phyloP scores from a whole-genome alignment of 1,140 invertebrate genomes.

The Scaptomyza graminum region DNA sequence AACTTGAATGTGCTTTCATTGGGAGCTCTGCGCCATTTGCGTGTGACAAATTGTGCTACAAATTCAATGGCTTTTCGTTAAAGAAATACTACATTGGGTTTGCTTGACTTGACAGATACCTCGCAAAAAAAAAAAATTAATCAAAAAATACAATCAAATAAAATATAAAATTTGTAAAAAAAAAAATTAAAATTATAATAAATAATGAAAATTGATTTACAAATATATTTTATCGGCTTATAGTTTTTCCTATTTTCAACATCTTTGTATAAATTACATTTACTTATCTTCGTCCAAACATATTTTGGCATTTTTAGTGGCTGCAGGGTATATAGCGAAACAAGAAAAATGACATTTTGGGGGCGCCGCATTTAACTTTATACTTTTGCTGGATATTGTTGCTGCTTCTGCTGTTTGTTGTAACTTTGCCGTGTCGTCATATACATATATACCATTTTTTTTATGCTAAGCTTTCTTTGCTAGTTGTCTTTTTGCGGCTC shows the following conservation, averaged over 20 bases:
- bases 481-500: not conserved
- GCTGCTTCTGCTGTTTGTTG: not conserved
- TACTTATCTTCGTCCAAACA: not conserved
- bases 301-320: not conserved
- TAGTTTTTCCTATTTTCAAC: too few species aligned
- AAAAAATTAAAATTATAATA: too few species aligned
- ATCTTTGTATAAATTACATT: too few species aligned
- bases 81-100: not conserved
- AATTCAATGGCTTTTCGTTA: slow-evolving; percentile 46
- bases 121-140: not conserved
- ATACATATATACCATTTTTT: not conserved
- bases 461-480: too few species aligned
- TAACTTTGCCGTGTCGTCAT: not conserved
- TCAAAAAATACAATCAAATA: too few species aligned
- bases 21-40: slow-evolving; percentile 46
- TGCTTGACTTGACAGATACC: not conserved
- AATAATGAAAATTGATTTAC: too few species aligned
- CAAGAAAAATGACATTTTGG: slow-evolving; percentile 32
- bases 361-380: slow-evolving; percentile 36
- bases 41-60: slow-evolving; percentile 64
- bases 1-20: slow-evolving; percentile 40
- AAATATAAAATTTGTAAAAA: too few species aligned
- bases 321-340: not conserved
- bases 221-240: too few species aligned
- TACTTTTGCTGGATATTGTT: not conserved